phyloP scores from a whole-genome alignment of 2,888 invertebrate genomes.

The Tetragonula carbonaria region DNA sequence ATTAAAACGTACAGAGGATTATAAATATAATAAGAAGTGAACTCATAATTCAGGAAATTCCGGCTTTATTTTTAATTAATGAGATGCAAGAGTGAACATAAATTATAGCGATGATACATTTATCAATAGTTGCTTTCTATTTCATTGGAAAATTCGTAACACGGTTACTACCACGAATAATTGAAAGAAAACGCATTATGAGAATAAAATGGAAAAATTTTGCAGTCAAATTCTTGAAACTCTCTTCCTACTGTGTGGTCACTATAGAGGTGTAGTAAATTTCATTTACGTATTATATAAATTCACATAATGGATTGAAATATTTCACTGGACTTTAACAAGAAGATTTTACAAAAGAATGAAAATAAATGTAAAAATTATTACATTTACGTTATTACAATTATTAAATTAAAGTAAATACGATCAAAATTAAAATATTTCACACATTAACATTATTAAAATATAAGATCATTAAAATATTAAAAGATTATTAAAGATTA shows the following conservation, averaged over 20 bases:
- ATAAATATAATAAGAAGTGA: background rate
- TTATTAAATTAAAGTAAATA: no score
- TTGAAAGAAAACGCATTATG: background rate
- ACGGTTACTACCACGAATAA: constrained; percentile 2
- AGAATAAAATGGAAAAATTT: background rate
- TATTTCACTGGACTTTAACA: no score
- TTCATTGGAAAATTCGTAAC: background rate
- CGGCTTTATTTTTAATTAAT: background rate
- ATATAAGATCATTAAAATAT: no score
- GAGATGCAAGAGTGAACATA: background rate
- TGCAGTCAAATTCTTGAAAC: background rate
- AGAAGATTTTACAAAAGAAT: no score
- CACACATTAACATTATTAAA: no score
- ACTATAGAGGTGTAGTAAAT: background rate
- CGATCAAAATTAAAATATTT: no score
- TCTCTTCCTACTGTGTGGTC: background rate
- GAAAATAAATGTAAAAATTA: no score
- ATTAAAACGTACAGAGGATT: background rate
- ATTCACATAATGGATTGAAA: background rate
- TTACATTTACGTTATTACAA: no score
- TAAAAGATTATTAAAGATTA: no score
- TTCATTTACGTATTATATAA: background rate
- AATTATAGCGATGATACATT: background rate
- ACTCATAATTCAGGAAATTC: background rate
- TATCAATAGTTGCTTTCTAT: background rate